Conservation (phyloP, 2,113 vertebrate genomes). For the Oryzias curvinotus region DNA sequence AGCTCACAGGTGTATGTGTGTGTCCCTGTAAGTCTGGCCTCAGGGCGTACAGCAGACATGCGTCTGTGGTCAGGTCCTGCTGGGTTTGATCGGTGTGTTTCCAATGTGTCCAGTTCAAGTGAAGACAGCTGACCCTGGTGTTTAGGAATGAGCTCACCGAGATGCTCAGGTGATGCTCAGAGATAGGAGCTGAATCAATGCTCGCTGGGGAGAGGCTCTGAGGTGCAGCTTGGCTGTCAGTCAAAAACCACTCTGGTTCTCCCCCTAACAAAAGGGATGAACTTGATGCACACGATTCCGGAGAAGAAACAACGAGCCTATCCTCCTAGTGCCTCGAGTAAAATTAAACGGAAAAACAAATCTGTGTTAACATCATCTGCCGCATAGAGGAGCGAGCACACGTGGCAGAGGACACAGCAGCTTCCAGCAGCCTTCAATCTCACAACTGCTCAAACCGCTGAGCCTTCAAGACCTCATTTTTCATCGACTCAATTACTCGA, state of each 20-base stretch:
- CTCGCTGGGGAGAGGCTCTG: conserved; percentile 37
- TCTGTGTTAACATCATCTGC: conserved; percentile 47
- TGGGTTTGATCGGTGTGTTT: conserved; percentile 59
- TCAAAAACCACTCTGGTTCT: conserved; percentile 43
- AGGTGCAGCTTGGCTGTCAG: conserved; percentile 55
- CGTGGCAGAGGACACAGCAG: conserved; percentile 9
- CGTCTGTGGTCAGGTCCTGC: conserved; percentile 47
- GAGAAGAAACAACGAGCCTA: conserved; percentile 31
- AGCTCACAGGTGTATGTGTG: conserved; percentile 34
- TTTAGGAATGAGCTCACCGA: conserved; percentile 51
- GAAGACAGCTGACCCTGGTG: conserved; percentile 58
- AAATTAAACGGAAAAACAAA: conserved; percentile 52
- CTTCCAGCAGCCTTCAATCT: conserved; percentile 48
- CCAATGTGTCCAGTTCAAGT: conserved; percentile 55
- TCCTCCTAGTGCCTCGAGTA: conserved; percentile 23
- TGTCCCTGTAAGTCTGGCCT: conserved; percentile 42
- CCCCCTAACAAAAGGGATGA: conserved; percentile 50
- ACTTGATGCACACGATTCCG: conserved; percentile 28
- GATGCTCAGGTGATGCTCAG: conserved; percentile 41
- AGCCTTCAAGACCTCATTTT: conserved; percentile 79
- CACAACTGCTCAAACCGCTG: conserved; percentile 49
- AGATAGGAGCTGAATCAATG: conserved; percentile 51
- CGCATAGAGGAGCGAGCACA: conserved; percentile 45
- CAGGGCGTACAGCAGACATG: conserved; percentile 55
- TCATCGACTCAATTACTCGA: conserved; percentile 86